These are phyloP conservation scores for Zeuzera pyrina DNA, from an alignment of 2,888 invertebrate species.

Conservation along the genomic window DNA sequence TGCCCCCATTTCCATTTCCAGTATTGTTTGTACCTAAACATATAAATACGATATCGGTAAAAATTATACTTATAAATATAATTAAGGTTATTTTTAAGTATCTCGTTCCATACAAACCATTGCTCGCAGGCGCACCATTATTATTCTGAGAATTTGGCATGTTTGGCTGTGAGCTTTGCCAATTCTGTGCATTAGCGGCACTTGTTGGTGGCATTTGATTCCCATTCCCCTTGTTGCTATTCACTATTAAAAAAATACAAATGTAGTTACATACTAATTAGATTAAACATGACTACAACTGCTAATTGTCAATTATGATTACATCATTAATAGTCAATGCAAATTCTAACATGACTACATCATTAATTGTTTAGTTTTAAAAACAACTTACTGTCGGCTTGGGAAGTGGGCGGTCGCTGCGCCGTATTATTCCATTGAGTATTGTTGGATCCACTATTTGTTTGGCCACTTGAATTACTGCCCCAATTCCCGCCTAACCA, in stretches of 20 bases:
- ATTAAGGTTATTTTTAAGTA: background rate
- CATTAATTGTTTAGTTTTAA: conserved; percentile 18
- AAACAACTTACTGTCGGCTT: conserved; percentile 63
- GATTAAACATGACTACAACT: too few relatives aligned
- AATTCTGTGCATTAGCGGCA: conserved; percentile 50
- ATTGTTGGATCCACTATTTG: conserved; percentile 59
- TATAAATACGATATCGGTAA: conserved; percentile 1
- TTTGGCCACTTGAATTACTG: conserved; percentile 56
- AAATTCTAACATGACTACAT: conserved; percentile 27
- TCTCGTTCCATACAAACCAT: conserved; percentile 39
- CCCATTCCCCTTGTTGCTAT: conserved; percentile 63
- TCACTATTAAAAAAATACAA: conserved; percentile 50
- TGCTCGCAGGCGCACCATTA: conserved; percentile 59
- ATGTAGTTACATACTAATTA: background rate
- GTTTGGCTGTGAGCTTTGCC: conserved; percentile 59
- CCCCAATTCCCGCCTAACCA: conserved; percentile 66
- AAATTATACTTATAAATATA: background rate
- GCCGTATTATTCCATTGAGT: conserved; percentile 66
- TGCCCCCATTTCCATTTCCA: conserved; percentile 54
- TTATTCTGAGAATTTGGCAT: conserved; percentile 65
- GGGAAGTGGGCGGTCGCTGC: conserved; percentile 67
- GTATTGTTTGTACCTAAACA: conserved; percentile 50
- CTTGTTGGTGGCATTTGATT: conserved; percentile 61
- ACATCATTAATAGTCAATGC: conserved; percentile 7
- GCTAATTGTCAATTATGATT: too few relatives aligned